phyloP scores from a whole-genome alignment of 2,797 vertebrate species.

The Myotis planiceps region DNA sequence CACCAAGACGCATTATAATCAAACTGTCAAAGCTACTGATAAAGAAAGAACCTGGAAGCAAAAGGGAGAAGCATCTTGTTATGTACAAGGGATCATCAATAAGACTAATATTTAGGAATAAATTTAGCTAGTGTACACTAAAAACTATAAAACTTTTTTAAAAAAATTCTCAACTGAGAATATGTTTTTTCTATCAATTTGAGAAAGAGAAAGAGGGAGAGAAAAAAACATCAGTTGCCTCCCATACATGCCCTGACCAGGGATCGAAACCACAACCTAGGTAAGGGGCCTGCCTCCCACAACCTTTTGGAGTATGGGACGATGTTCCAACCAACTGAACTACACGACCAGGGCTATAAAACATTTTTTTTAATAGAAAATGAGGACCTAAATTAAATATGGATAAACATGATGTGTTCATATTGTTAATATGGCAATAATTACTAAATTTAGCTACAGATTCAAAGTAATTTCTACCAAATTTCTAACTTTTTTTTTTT shows the following conservation, averaged over 20 bases:
- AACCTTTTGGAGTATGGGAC: background rate
- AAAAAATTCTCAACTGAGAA: background rate
- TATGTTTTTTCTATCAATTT: background rate
- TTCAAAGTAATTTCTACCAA: background rate
- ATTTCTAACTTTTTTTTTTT: background rate
- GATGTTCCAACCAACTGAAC: background rate
- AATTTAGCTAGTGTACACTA: background rate
- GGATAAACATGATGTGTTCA: background rate
- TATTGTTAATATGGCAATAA: background rate
- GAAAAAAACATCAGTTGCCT: background rate
- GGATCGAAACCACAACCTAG: background rate
- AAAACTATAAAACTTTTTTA: background rate
- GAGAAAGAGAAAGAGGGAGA: background rate
- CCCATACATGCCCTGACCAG: background rate
- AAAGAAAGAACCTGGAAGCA: background rate
- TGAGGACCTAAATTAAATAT: conserved; percentile 21
- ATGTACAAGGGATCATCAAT: background rate
- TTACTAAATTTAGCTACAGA: background rate
- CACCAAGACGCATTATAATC: background rate
- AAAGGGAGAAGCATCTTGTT: background rate
- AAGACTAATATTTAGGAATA: background rate
- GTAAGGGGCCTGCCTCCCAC: background rate
- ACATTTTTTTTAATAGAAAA: background rate
- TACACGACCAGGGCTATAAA: background rate
- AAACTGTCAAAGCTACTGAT: background rate